A percentile compares a stretch with the other conserved stretches of the same genome.
Conservation (phyloP, 2,888 invertebrate species). For the Diplolepis rosae region DNA sequence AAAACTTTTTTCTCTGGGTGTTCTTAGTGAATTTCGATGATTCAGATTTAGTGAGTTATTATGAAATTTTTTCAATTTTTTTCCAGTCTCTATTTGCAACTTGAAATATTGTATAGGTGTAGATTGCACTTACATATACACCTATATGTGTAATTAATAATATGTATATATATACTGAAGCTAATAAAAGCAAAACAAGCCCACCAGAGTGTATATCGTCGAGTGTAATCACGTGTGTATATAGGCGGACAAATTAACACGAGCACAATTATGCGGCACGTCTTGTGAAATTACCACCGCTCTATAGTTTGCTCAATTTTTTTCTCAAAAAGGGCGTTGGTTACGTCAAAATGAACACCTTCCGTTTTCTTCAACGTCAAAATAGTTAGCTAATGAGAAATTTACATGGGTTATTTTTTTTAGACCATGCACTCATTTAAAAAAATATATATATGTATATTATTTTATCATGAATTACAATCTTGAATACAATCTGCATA, state of each 20-base stretch:
- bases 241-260: constrained; percentile 42
- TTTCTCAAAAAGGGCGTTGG: constrained; percentile 16
- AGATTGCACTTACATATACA: neutral
- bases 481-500: too few relatives aligned
- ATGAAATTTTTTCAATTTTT: neutral
- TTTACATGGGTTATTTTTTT: neutral
- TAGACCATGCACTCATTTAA: neutral
- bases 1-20: too few relatives aligned
- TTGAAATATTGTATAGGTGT: constrained; percentile 1
- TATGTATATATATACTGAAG: neutral
- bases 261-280: constrained; percentile 41
- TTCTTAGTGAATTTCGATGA: too few relatives aligned
- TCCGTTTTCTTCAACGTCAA: constrained; percentile 1
- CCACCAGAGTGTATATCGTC: neutral
- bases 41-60: too few relatives aligned
- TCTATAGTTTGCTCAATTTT: constrained; percentile 24
- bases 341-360: constrained; percentile 19
- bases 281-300: constrained; percentile 35
- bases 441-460: neutral
- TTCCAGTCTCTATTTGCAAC: neutral
- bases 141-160: neutral
- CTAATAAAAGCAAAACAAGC: constrained; percentile 10
- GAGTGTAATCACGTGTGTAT: constrained; percentile 39
- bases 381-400: constrained; percentile 18
- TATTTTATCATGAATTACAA: neutral